Conservation (phyloP, 1,140 invertebrate species). For the Tetragonula clypearis region DNA sequence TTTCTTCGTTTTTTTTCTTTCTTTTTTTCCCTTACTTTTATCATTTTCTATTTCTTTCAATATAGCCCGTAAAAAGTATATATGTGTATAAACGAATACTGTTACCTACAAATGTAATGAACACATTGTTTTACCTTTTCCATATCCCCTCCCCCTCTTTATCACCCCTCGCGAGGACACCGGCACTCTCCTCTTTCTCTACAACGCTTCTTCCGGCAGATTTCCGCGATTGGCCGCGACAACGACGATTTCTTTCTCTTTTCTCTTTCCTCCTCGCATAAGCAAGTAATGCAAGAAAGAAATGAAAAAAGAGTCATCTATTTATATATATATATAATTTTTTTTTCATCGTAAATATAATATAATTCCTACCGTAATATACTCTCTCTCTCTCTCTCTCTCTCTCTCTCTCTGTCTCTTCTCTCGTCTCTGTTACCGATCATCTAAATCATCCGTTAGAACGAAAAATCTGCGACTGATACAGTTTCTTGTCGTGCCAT, state of each 20-base stretch:
- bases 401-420: too few species aligned
- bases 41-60: conserved; percentile 54
- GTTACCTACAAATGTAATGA: conserved; percentile 77
- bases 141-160: not conserved
- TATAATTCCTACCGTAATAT: conserved; percentile 32
- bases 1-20: not conserved
- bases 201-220: conserved; percentile 20
- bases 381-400: not conserved
- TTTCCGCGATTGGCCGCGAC: conserved; percentile 16
- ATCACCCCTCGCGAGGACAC: not conserved
- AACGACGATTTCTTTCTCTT: not conserved
- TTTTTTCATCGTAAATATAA: conserved; percentile 13
- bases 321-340: not conserved
- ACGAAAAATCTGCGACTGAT: conserved; percentile 2
- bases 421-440: not conserved
- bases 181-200: not conserved
- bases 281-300: too few species aligned
- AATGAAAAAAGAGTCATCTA: too few species aligned
- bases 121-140: conserved; percentile 72
- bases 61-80: conserved; percentile 64
- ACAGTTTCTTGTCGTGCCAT: not conserved
- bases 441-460: not conserved
- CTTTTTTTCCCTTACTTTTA: conserved; percentile 16
- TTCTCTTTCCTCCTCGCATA: not conserved
- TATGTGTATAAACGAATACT: conserved; percentile 74